Percentiles rank a stretch among this genome's conserved stretches.
These are phyloP conservation scores for Augiades crinisus DNA, from an alignment of 2,888 invertebrate genomes.

Conservation along the genomic window DNA sequence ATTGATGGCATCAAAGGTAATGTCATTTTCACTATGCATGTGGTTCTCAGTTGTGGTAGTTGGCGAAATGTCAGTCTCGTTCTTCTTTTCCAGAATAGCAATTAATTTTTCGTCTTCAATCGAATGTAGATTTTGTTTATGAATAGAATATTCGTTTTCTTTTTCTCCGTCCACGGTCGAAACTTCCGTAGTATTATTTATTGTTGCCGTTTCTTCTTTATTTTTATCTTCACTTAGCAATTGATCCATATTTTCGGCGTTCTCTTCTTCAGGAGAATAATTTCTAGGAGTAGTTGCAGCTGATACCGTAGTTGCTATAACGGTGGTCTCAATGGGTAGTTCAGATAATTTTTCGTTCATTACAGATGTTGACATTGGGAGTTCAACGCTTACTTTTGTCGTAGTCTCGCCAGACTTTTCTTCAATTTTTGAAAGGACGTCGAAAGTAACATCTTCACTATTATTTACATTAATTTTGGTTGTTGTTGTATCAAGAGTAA, in stretches of 20 bases:
- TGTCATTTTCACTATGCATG: constrained; percentile 39
- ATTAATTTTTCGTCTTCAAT: constrained; percentile 46
- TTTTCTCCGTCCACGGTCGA: constrained; percentile 37
- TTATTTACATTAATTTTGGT: constrained; percentile 26
- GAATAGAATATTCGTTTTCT: constrained; percentile 43
- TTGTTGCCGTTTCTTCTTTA: constrained; percentile 26
- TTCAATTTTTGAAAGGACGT: constrained; percentile 36
- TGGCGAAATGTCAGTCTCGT: constrained; percentile 33
- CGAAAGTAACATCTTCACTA: constrained; percentile 40
- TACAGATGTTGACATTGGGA: constrained; percentile 15
- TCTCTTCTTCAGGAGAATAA: not conserved
- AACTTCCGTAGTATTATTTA: constrained; percentile 21
- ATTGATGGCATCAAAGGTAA: constrained; percentile 63
- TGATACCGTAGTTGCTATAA: constrained; percentile 1
- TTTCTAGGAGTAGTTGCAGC: constrained; percentile 15
- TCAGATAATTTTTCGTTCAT: constrained; percentile 6
- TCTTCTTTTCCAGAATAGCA: constrained; percentile 43
- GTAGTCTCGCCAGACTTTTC: constrained; percentile 31
- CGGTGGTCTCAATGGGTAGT: not conserved
- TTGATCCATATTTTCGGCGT: not conserved
- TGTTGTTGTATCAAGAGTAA: constrained; percentile 42
- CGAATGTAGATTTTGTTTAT: constrained; percentile 38
- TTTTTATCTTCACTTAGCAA: not conserved
- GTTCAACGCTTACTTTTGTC: constrained; percentile 17
- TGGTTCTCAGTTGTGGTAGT: constrained; percentile 25